Percentiles rank a stretch among this genome's conserved stretches.
These are phyloP conservation scores for Epizoanthus rinbou DNA, from an alignment of 92 coral and sea anemone genomes.

Conservation along the genomic window DNA sequence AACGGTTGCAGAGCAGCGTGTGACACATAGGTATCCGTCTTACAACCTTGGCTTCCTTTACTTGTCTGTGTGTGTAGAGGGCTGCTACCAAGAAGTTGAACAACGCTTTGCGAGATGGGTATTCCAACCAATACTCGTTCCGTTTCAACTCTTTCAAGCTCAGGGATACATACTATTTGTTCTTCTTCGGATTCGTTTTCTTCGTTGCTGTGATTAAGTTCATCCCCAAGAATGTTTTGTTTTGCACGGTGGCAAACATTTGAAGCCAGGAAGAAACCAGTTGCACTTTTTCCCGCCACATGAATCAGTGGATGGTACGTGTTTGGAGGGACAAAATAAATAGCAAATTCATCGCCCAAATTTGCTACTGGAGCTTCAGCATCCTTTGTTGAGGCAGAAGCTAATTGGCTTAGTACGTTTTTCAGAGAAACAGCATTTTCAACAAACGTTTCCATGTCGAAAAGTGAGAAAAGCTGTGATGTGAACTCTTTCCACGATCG, in stretches of 20 bases:
- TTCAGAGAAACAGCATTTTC: neutral
- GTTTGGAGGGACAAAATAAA: constrained; percentile 64
- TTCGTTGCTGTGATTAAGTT: constrained; percentile 16
- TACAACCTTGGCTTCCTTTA: constrained; percentile 46
- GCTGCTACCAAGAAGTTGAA: constrained; percentile 61
- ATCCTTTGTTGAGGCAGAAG: neutral
- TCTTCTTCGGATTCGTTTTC: constrained; percentile 42
- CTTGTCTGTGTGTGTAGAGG: constrained; percentile 59
- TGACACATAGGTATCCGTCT: constrained; percentile 55
- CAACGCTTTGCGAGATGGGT: constrained; percentile 83
- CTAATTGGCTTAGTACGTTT: constrained; percentile 13
- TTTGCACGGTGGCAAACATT: constrained; percentile 45
- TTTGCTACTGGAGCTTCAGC: neutral
- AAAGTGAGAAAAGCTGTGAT: neutral
- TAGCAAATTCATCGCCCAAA: constrained; percentile 26
- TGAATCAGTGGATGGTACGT: constrained; percentile 77
- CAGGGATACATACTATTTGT: constrained; percentile 7
- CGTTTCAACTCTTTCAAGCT: constrained; percentile 51
- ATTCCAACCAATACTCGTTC: constrained; percentile 91
- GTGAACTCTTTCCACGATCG: too few relatives aligned
- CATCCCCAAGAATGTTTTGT: constrained; percentile 12
- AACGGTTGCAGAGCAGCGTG: constrained; percentile 54
- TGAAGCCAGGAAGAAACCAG: constrained; percentile 74
- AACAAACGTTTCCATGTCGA: neutral
- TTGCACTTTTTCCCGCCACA: constrained; percentile 68